Evolutionary conservation across 2,113 vertebrate species (phyloP), one percentile per base, ranked within the genome.

Genomic region (Corydoras sp.): DNA sequence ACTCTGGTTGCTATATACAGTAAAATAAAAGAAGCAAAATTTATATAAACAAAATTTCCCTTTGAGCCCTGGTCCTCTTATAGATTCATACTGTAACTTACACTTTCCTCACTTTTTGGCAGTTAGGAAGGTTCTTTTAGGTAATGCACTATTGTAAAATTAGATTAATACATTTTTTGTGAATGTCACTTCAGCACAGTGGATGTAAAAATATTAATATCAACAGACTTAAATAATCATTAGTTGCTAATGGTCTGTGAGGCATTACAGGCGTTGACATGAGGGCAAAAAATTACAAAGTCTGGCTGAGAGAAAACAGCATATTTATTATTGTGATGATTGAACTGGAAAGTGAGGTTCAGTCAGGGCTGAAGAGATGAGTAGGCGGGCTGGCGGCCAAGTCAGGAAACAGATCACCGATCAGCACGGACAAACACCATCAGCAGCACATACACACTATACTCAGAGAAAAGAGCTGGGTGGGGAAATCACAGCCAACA

Each of bases 351-450:
- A 70, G 59, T 58, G 4, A 49, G 61, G 74, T 62, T 75, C 73
- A 69, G 30, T n/a, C 48, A 31, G 54, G 63, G 72, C 63, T 59
- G 64, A 5, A 67, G 43, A 63, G 62, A 58, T 18, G 59, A 62
- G 49, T 72, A 71, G 64, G 58, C 68, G 60, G 68, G 72, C 58
- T 13, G 24, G 53, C 68, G 24, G 68, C 73, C 72, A 78, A 68
- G 43, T 68, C 49, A 75, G 72, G 69, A 72, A 72, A 72, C 55
- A 49, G 60, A 68, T 68, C 54, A 50, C 32, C 72, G 68, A 71
- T 50, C 60, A 49, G 24, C 48, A 30, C 62, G 53, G 64, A 50
- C 68, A 71, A 55, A 63, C 51, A 54, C 74, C 5, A 61, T 75
- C 63, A 53, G 15, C 29, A 18, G 10, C n/a, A 32, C 7, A n/a